Base-by-base conservation (phyloP, 1,140 invertebrate species). In the Lepidurus apus region DNA sequence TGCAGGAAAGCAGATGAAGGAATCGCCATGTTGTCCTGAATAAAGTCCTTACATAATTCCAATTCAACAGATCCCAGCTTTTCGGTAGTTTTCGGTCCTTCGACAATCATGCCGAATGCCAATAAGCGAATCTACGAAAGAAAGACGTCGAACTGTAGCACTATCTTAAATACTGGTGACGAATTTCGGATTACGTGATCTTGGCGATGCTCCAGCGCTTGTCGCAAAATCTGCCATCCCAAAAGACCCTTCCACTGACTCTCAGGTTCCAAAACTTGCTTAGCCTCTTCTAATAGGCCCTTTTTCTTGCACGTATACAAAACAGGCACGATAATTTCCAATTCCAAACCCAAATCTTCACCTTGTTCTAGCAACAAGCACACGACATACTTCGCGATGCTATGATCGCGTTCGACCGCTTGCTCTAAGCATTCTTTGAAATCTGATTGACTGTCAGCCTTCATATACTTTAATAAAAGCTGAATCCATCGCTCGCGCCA, bases 51-150 rank as follows among this genome's bases (percentile, higher is more conserved):
- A 44, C 95, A 85, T n/a, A 91, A 86, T 13, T 89, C 82, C 21
- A 95, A 87, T 84, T 95, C 93, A 75, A 84, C 84, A 5, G 81
- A 17, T 1, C 85, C 85, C 79, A 93, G 89, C 0, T 84, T 53
- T 83, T 94, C 90, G 17, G 93, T 93, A 17, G 89, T 90, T 83
- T 92, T 93, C 74, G 90, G 89, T 13, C 90, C 92, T 82, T 94
- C 93, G 78, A 91, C 89, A 13, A 96, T 82, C 8, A 95, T 84
- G 4, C 88, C 88, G 78, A 95, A 87, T 0, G 89, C 88, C 80
- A 87, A 86, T 17, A 88, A 82, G 76, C 87, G 82, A 65, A 89
- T 83, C 87, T 90, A 76, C 34, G 83, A 82, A 79, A 53, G 42
- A 53, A 78, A 65, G 74, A 80, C 24, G n/a, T 24, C 34, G 74